These are phyloP conservation scores for Phyto melanocephala DNA, from an alignment of 2,888 invertebrate species.

Conservation along the genomic window DNA sequence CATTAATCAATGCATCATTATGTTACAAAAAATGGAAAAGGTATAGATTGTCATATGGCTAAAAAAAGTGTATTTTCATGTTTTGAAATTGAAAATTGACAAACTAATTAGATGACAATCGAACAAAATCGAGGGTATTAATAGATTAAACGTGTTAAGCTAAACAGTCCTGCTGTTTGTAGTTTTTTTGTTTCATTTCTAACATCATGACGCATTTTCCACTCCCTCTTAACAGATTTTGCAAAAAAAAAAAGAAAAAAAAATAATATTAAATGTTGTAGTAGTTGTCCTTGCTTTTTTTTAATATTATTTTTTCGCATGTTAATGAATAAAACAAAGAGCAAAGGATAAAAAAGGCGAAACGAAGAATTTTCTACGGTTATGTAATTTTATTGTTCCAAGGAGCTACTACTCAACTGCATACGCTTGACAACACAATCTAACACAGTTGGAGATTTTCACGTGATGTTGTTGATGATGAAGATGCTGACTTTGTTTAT, in stretches of 20 bases:
- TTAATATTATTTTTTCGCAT: constrained; percentile 35
- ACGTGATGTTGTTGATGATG: constrained; percentile 51
- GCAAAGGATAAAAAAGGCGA: not conserved
- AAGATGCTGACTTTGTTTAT: constrained; percentile 33
- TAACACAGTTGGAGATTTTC: constrained; percentile 59
- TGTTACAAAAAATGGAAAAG: constrained; percentile 1
- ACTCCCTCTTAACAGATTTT: constrained; percentile 17
- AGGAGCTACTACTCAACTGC: constrained; percentile 38
- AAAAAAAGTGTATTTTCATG: constrained; percentile 66
- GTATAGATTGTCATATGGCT: constrained; percentile 12
- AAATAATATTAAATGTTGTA: not conserved
- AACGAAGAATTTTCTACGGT: constrained; percentile 16
- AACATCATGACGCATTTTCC: constrained; percentile 56
- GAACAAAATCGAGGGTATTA: constrained; percentile 55
- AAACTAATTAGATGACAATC: constrained; percentile 67
- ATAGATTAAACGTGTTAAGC: constrained; percentile 61
- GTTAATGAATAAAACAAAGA: constrained; percentile 23
- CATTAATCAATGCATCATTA: constrained; percentile 67
- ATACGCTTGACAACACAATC: constrained; percentile 42
- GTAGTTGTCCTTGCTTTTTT: not conserved
- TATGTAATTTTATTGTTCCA: constrained; percentile 48
- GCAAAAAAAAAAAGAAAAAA: no score
- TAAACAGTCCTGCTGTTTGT: constrained; percentile 52
- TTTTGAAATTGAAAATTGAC: constrained; percentile 62
- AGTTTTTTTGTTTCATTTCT: not conserved